These are phyloP conservation scores for Tricholauxania praeusta DNA, from an alignment of 2,888 invertebrate genomes.

Conservation along the genomic window DNA sequence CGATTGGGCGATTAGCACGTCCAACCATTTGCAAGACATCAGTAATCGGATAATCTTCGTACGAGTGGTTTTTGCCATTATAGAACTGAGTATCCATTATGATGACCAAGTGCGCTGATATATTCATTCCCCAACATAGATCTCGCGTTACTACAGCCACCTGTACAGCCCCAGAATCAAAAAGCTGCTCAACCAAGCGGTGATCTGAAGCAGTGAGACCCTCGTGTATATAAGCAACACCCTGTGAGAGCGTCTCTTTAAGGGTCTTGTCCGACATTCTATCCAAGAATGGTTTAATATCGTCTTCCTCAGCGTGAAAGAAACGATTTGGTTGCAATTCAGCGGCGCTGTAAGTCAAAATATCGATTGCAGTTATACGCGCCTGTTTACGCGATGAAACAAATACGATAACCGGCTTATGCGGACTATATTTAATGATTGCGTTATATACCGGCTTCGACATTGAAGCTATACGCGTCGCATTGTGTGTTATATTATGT, in stretches of 20 bases:
- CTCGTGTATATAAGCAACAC: slow-evolving; percentile 98
- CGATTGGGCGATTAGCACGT: slow-evolving; percentile 90
- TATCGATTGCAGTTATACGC: slow-evolving; percentile 93
- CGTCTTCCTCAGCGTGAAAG: slow-evolving; percentile 87
- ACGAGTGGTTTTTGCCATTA: slow-evolving; percentile 85
- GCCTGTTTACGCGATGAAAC: slow-evolving; percentile 93
- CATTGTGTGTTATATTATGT: slow-evolving; percentile 97
- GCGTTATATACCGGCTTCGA: slow-evolving; percentile 97
- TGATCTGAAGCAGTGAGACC: slow-evolving; percentile 89
- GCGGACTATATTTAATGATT: slow-evolving; percentile 84
- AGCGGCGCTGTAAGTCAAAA: slow-evolving; percentile 93
- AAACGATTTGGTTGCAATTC: slow-evolving; percentile 89
- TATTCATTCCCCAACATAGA: slow-evolving; percentile 92
- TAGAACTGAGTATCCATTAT: slow-evolving; percentile 97
- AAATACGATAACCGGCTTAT: slow-evolving; percentile 89
- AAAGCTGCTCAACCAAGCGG: slow-evolving; percentile 91
- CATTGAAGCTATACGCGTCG: slow-evolving; percentile 96
- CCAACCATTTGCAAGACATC: slow-evolving; percentile 99
- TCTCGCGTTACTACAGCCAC: slow-evolving; percentile 92
- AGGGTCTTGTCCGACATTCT: slow-evolving; percentile 90
- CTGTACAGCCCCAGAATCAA: slow-evolving; percentile 93
- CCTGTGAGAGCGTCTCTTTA: slow-evolving; percentile 91
- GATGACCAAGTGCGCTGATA: slow-evolving; percentile 93
- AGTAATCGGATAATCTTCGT: slow-evolving; percentile 98
- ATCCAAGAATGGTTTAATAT: slow-evolving; percentile 90